Base-by-base conservation (phyloP, 2,113 vertebrate species). In the Salvator merianae region DNA sequence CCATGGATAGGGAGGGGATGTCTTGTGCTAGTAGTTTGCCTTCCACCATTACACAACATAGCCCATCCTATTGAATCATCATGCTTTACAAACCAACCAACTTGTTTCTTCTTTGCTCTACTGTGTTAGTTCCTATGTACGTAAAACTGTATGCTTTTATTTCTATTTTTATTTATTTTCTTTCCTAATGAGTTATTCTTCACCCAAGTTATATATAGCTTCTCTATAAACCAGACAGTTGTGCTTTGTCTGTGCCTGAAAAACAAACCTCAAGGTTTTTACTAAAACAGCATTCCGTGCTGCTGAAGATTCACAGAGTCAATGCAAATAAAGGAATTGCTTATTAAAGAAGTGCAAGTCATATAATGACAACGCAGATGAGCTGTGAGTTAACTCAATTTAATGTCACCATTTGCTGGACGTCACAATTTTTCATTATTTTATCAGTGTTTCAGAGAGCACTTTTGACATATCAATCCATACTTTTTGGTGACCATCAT, bases 131-230 rank as follows among this genome's bases (percentile, higher is more conserved):
- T 70, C 16, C 47, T 36, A 26, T 36, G 6, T 55, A 16, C 66
- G 36, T 69, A 55, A 13, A 1, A 73, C 2, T 80, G 87, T 22
- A 1, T 68, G 24, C 7, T 24, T 77, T 70, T n/a, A n/a, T n/a
- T n/a, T n/a, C n/a, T n/a, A n/a, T n/a, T 30, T 65, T 6, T 77
- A 68, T 77, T 69, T 30, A 55, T 73, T 20, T 1, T 10, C 47
- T 66, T 59, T 86, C 73, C 79, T 6, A 62, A 3, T 12, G 36
- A 72, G 8, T 79, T 12, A 66, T 1, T 88, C 7, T 20, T 16
- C 74, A 36, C 78, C 74, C 78, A 75, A 53, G 26, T 40, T 79
- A 85, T 63, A 30, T 22, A 84, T 36, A 13, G 4, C 83, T 86
- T 82, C 34, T 3, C 9, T 86, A 12, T 83, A 12, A 47, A 28